Percentiles rank a stretch among this genome's conserved stretches.
Conservation (phyloP, 1,140 invertebrate genomes). For the Penaeus indicus region DNA sequence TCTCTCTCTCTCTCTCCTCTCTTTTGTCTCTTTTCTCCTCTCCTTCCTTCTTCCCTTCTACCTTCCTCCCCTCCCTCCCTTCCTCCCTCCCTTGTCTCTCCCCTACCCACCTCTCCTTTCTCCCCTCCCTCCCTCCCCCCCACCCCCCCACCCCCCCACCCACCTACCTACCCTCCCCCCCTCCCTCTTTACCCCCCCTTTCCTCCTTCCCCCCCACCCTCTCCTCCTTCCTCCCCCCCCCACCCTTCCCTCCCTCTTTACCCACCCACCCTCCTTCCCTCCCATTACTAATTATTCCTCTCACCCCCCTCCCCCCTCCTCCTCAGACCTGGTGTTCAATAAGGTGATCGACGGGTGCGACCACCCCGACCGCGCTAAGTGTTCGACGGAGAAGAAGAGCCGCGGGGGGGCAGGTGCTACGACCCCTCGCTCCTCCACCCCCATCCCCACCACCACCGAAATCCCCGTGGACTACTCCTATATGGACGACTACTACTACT, state of each 20-base stretch:
- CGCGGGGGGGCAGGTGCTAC: slow-evolving; percentile 49
- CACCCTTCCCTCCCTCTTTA: background rate
- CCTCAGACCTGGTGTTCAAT: slow-evolving; percentile 86
- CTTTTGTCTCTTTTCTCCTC: background rate
- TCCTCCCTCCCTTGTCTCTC: background rate
- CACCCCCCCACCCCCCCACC: background rate
- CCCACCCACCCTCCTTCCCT: background rate
- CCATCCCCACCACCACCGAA: slow-evolving; percentile 62
- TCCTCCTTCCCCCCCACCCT: background rate
- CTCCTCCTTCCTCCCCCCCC: background rate
- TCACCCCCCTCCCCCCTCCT: background rate
- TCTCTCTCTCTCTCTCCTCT: slow-evolving; percentile 67
- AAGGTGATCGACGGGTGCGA: slow-evolving; percentile 92
- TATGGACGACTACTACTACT: slow-evolving; percentile 62
- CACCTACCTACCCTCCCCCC: background rate
- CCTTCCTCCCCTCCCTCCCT: background rate
- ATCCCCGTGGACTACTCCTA: slow-evolving; percentile 61
- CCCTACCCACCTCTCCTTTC: background rate
- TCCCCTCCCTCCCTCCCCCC: background rate
- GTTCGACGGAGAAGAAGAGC: slow-evolving; percentile 69
- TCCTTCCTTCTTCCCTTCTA: background rate
- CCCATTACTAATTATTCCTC: background rate
- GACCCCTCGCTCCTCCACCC: slow-evolving; percentile 55
- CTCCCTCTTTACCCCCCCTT: background rate
- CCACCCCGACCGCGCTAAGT: slow-evolving; percentile 88